phyloP scores from a whole-genome alignment of 2,888 invertebrate genomes.

The Deroplatys truncata region DNA sequence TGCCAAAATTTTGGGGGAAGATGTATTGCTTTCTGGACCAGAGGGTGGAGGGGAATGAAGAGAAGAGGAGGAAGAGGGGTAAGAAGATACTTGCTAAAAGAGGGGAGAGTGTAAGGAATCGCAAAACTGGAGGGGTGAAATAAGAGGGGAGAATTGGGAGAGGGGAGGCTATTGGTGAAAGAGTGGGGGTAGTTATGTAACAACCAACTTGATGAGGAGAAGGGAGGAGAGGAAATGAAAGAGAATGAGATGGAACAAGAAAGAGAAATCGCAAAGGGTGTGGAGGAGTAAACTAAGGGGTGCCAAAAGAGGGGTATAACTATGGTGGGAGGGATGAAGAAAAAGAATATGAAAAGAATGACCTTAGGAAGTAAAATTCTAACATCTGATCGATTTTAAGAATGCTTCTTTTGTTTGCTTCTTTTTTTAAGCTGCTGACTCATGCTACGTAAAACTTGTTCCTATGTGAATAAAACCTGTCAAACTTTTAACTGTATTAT shows the following conservation, averaged over 20 bases:
- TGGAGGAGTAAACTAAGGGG: background rate
- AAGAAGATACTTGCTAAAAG: background rate
- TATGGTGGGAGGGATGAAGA: background rate
- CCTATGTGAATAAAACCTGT: too few relatives aligned
- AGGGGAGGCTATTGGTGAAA: conserved; percentile 5
- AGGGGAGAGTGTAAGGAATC: conserved; percentile 11
- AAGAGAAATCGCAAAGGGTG: conserved; percentile 7
- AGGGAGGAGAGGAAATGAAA: background rate
- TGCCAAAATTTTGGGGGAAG: background rate
- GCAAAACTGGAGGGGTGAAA: background rate
- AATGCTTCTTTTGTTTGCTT: background rate
- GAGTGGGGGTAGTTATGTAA: conserved; percentile 36
- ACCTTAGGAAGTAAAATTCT: background rate
- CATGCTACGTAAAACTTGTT: too few relatives aligned
- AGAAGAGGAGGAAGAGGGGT: background rate
- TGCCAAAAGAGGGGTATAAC: conserved; percentile 4
- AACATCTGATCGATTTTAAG: background rate
- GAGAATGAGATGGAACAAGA: background rate
- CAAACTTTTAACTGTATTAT: too few relatives aligned
- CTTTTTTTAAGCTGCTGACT: too few relatives aligned
- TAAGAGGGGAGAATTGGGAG: conserved; percentile 7
- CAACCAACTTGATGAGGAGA: background rate
- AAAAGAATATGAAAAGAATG: background rate
- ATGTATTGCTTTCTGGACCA: conserved; percentile 6
- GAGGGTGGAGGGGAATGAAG: background rate